Conservation (phyloP, 1,140 invertebrate species). For the Diorhabda sublineata region DNA sequence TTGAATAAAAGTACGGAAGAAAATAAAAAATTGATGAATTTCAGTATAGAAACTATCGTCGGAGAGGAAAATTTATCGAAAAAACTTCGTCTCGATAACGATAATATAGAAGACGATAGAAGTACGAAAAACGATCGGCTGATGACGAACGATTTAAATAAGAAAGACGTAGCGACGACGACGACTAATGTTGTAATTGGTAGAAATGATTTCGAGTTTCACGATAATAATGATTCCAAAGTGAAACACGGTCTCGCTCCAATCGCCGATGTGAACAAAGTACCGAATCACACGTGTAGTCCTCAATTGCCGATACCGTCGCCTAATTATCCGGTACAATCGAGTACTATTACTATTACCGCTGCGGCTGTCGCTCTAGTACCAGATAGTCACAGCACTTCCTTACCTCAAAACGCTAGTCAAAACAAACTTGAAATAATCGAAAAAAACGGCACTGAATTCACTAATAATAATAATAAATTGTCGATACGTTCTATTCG, state of each 20-base stretch:
- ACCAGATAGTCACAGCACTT: slow-evolving; percentile 36
- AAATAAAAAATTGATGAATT: slow-evolving; percentile 1
- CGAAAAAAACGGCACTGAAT: slow-evolving; percentile 5
- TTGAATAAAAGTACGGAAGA: not conserved
- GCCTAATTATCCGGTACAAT: slow-evolving; percentile 41
- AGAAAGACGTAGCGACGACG: not conserved
- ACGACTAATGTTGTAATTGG: not conserved
- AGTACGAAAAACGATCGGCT: not conserved
- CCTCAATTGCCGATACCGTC: slow-evolving; percentile 42
- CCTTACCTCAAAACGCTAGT: slow-evolving; percentile 35
- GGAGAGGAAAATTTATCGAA: not conserved
- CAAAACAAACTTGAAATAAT: slow-evolving; percentile 29
- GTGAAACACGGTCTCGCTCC: slow-evolving; percentile 41
- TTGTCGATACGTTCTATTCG: not conserved
- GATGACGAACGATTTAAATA: not conserved
- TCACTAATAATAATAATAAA: slow-evolving; percentile 12
- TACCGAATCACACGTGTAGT: slow-evolving; percentile 34
- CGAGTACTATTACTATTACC: slow-evolving; percentile 17
- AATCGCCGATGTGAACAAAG: slow-evolving; percentile 18
- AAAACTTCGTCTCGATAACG: not conserved
- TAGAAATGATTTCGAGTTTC: slow-evolving; percentile 15
- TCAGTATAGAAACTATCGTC: slow-evolving; percentile 12
- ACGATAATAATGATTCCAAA: slow-evolving; percentile 22
- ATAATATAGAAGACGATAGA: not conserved
- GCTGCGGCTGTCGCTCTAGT: slow-evolving; percentile 3